Evolutionary conservation across 2,888 invertebrate genomes (phyloP).

Genomic region (Hypercompe scribonia): DNA sequence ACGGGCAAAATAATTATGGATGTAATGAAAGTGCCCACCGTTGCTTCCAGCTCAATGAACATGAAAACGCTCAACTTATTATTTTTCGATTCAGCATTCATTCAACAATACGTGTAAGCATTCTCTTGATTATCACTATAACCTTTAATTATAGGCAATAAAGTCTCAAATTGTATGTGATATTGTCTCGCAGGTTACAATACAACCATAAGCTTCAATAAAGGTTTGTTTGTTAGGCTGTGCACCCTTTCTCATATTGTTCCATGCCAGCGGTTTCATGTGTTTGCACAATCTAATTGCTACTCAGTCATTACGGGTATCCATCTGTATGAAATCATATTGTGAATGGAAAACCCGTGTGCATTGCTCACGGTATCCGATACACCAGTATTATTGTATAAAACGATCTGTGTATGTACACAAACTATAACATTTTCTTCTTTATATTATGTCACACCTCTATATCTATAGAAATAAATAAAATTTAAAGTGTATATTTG

Average conservation of each 20-base stretch:
- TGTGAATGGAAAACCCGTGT: slow-evolving; percentile 60
- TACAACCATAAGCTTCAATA: slow-evolving; percentile 51
- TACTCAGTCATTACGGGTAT: slow-evolving; percentile 77
- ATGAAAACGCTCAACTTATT: slow-evolving; percentile 53
- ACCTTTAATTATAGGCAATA: slow-evolving; percentile 37
- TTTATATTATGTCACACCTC: neutral
- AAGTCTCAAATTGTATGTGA: slow-evolving; percentile 38
- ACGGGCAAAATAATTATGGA: slow-evolving; percentile 47
- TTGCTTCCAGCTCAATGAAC: slow-evolving; percentile 49
- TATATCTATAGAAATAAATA: too few species aligned
- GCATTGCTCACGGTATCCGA: slow-evolving; percentile 55
- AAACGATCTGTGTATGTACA: slow-evolving; percentile 9
- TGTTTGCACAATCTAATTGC: slow-evolving; percentile 85
- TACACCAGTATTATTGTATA: slow-evolving; percentile 52
- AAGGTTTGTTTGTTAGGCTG: slow-evolving; percentile 72
- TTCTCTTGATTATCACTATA: slow-evolving; percentile 32
- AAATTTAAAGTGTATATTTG: too few species aligned
- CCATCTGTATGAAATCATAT: slow-evolving; percentile 79
- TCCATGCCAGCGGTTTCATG: slow-evolving; percentile 76
- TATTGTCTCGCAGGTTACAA: slow-evolving; percentile 45
- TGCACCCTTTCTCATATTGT: slow-evolving; percentile 82
- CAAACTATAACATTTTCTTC: neutral
- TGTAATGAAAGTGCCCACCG: slow-evolving; percentile 37
- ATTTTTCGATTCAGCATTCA: slow-evolving; percentile 56
- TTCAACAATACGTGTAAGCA: slow-evolving; percentile 47